Evolutionary conservation across 2,888 invertebrate species (phyloP).

Genomic region (Heliconius charithonia): DNA sequence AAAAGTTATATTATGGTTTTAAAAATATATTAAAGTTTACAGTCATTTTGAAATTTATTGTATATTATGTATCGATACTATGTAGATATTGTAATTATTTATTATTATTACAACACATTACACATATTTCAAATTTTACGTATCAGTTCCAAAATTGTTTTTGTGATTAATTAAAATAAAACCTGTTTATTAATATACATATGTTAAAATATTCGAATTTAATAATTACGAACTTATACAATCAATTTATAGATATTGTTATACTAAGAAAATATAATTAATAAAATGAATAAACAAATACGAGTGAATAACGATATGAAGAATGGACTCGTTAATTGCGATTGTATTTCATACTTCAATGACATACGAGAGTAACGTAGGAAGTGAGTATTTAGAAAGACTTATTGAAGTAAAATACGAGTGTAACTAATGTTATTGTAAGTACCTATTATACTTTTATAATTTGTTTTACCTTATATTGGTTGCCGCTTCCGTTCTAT

Average conservation of each 20-base stretch:
- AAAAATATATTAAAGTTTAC: conserved; percentile 52
- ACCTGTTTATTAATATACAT: conserved; percentile 84
- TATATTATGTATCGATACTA: conserved; percentile 59
- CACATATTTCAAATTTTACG: conserved; percentile 64
- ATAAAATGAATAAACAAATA: conserved; percentile 83
- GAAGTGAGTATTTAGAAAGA: conserved; percentile 84
- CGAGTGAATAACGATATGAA: conserved; percentile 79
- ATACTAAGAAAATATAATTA: conserved; percentile 84
- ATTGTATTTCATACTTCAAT: conserved; percentile 83
- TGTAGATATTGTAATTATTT: conserved; percentile 69
- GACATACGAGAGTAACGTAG: conserved; percentile 82
- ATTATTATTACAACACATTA: conserved; percentile 67
- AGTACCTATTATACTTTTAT: conserved; percentile 70
- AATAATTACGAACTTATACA: conserved; percentile 85
- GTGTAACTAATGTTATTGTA: conserved; percentile 81
- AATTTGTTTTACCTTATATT: conserved; percentile 64
- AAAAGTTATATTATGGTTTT: conserved; percentile 55
- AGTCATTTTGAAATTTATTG: conserved; percentile 55
- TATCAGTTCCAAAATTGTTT: conserved; percentile 69
- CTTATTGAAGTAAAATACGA: conserved; percentile 83
- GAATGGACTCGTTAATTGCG: conserved; percentile 80
- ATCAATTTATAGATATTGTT: conserved; percentile 84
- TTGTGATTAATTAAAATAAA: conserved; percentile 81
- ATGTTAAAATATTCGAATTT: conserved; percentile 85
- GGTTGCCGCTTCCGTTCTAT: conserved; percentile 55